phyloP scores from a whole-genome alignment of 2,888 invertebrate genomes.

The Drosophila phalerata region DNA sequence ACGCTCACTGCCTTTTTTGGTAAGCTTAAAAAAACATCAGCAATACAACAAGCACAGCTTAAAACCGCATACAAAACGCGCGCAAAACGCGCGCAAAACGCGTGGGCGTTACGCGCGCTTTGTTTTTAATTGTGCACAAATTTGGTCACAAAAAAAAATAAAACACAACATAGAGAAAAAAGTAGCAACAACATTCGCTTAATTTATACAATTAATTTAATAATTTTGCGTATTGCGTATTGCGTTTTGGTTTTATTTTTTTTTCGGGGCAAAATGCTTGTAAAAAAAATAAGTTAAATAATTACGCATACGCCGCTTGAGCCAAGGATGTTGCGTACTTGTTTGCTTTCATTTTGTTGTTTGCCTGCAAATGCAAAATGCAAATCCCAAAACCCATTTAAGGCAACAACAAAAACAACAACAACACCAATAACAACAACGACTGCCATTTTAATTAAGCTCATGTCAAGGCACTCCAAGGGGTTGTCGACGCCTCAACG shows the following conservation, averaged over 20 bases:
- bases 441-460: constrained; percentile 43
- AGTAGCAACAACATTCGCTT: constrained; percentile 26
- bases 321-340: constrained; percentile 50
- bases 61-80: constrained; percentile 20
- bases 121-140: constrained; percentile 77
- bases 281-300: constrained; percentile 6
- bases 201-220: constrained; percentile 64
- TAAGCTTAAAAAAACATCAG: constrained; percentile 52
- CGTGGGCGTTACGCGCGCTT: constrained; percentile 66
- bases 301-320: constrained; percentile 44
- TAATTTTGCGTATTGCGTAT: constrained; percentile 46
- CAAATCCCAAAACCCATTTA: constrained; percentile 31
- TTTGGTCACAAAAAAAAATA: constrained; percentile 61
- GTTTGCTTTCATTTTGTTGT: constrained; percentile 23
- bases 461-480: constrained; percentile 50
- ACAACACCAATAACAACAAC: constrained; percentile 9
- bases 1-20: constrained; percentile 68
- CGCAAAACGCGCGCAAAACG: constrained; percentile 45
- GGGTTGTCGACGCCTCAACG: constrained; percentile 34
- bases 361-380: constrained; percentile 24
- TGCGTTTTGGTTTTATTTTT: constrained; percentile 2
- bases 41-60: constrained; percentile 20
- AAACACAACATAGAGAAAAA: constrained; percentile 5
- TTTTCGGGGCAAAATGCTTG: neutral
- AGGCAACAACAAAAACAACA: constrained; percentile 20